Conservation (phyloP, 2,888 invertebrate species). For the Seira musarum region DNA sequence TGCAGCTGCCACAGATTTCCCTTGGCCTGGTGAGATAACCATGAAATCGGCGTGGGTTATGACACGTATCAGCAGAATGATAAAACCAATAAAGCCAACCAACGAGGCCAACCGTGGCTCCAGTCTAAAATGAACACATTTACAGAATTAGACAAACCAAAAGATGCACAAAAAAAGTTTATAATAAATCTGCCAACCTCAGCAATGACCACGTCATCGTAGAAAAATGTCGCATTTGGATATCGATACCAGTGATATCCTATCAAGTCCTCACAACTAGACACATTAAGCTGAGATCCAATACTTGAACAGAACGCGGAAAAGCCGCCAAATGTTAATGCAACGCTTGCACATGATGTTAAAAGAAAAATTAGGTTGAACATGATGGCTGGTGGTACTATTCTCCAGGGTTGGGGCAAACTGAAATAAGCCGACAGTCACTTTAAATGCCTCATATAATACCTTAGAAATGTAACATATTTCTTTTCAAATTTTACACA, state of each 20-base stretch:
- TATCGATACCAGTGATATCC: conserved; percentile 63
- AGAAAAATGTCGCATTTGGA: conserved; percentile 64
- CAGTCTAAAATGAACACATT: conserved; percentile 55
- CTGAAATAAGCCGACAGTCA: conserved; percentile 25
- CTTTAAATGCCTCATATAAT: background rate
- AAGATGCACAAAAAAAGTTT: background rate
- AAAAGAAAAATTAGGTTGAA: conserved; percentile 67
- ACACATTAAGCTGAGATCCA: conserved; percentile 62
- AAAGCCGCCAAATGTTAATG: conserved; percentile 66
- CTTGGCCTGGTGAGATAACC: conserved; percentile 43
- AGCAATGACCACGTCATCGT: conserved; percentile 67
- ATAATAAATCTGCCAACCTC: conserved; percentile 53
- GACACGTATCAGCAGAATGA: conserved; percentile 65
- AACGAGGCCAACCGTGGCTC: conserved; percentile 65
- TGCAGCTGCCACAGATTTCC: conserved; percentile 30
- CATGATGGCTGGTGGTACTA: conserved; percentile 68
- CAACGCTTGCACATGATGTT: conserved; percentile 65
- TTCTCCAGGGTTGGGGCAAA: conserved; percentile 69
- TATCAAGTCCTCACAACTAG: conserved; percentile 66
- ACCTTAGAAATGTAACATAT: background rate
- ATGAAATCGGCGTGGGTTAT: conserved; percentile 68
- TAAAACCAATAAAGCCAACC: conserved; percentile 67
- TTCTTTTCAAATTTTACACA: conserved; percentile 31
- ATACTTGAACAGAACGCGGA: conserved; percentile 65
- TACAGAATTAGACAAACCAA: background rate